Evolutionary conservation across 2,888 invertebrate genomes (phyloP).

Genomic region (Drosophila testacea): DNA sequence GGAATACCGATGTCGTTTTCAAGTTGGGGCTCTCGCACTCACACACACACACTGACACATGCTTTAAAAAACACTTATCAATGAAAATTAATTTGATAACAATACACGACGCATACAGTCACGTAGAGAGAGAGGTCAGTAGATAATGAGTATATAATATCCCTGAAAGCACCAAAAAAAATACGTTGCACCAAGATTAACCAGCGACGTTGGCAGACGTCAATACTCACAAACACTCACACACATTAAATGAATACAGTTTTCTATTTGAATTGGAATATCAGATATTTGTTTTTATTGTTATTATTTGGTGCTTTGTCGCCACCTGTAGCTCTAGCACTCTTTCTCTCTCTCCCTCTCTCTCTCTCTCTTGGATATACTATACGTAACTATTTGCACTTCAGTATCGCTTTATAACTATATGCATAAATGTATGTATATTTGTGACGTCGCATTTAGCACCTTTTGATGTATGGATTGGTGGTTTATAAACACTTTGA

Average conservation of each 20-base stretch:
- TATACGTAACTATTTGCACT: conserved; percentile 25
- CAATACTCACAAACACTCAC: conserved; percentile 30
- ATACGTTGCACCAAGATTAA: conserved; percentile 36
- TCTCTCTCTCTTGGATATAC: conserved; percentile 1
- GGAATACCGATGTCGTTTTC: conserved; percentile 44
- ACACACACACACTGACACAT: conserved; percentile 13
- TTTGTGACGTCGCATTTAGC: conserved; percentile 25
- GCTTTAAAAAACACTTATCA: conserved; percentile 59
- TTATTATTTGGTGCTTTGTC: conserved; percentile 41
- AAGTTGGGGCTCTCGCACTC: conserved; percentile 15
- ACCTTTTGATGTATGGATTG: conserved; percentile 35
- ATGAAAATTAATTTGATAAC: conserved; percentile 68
- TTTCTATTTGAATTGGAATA: conserved; percentile 52
- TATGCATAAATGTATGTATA: conserved; percentile 6
- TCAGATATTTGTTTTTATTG: conserved; percentile 32
- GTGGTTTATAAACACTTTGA: conserved; percentile 25
- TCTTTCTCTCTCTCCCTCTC: neutral
- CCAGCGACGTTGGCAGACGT: conserved; percentile 42
- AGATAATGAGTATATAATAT: conserved; percentile 34
- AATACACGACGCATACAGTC: conserved; percentile 33
- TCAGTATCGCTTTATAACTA: conserved; percentile 4
- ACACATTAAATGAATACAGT: conserved; percentile 21
- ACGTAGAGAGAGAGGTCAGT: conserved; percentile 30
- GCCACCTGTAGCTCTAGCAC: conserved; percentile 58
- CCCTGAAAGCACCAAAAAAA: conserved; percentile 44